A percentile compares a stretch with the other conserved stretches of the same genome.
These are phyloP conservation scores for Rhinatrema bivittatum DNA, from an alignment of 2,797 vertebrate genomes.

Conservation along the genomic window DNA sequence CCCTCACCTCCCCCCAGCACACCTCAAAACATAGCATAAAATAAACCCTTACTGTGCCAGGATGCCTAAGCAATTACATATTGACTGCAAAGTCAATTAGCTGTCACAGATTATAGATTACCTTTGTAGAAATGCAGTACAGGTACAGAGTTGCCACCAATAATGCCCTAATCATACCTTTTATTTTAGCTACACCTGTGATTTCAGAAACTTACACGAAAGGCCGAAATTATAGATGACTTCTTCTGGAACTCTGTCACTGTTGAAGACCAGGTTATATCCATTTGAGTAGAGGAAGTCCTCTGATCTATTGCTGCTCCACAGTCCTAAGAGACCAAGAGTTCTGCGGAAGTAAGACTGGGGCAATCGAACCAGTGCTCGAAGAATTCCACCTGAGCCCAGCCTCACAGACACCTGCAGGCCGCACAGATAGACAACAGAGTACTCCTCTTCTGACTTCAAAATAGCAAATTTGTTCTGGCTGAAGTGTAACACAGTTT, in stretches of 20 bases:
- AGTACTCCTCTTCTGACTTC: conserved; percentile 26
- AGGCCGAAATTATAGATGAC: conserved; percentile 52
- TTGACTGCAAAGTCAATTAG: not conserved
- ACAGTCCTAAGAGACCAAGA: conserved; percentile 67
- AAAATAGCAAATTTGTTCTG: conserved; percentile 7
- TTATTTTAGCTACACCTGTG: not conserved
- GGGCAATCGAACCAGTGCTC: conserved; percentile 54
- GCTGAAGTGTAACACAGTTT: conserved; percentile 9
- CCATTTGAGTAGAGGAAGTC: conserved; percentile 69
- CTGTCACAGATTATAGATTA: not conserved
- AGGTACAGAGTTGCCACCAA: not conserved
- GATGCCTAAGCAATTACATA: not conserved
- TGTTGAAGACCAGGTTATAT: conserved; percentile 21
- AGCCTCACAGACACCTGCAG: conserved; percentile 56
- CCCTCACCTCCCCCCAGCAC: no score
- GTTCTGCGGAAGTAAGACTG: conserved; percentile 66
- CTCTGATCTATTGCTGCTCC: conserved; percentile 55
- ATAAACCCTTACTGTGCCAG: no score
- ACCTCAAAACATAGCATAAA: no score
- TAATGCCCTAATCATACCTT: not conserved
- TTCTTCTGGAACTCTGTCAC: conserved; percentile 47
- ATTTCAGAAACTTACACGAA: conserved; percentile 59
- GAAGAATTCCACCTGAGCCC: conserved; percentile 37
- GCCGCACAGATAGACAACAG: conserved; percentile 51
- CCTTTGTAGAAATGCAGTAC: not conserved